phyloP scores from a whole-genome alignment of 2,797 vertebrate species.

The Myotis vivesi region DNA sequence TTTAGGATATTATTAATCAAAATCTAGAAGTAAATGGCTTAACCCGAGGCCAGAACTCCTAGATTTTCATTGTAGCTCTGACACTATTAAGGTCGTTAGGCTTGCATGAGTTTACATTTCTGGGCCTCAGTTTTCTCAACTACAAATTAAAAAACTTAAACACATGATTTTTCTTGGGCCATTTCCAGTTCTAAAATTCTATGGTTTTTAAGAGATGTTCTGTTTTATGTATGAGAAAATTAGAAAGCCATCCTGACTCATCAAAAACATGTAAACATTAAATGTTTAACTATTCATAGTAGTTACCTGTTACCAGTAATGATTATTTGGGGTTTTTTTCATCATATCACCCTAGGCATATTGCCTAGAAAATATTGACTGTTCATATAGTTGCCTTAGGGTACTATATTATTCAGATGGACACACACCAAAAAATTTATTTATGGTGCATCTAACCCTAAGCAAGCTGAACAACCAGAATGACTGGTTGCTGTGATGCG shows the following conservation, averaged over 20 bases:
- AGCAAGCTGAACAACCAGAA: no score
- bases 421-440: neutral
- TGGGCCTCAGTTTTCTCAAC: conserved; percentile 1
- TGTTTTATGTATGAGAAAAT: conserved; percentile 5
- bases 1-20: conserved; percentile 43
- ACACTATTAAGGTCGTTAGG: neutral
- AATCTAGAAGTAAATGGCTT: neutral
- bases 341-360: neutral
- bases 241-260: neutral
- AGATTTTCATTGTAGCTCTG: neutral
- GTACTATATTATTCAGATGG: neutral
- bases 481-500: no score
- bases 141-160: conserved; percentile 1
- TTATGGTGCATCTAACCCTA: neutral
- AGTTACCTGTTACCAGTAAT: neutral
- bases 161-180: neutral
- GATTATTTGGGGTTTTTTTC: neutral
- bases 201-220: neutral
- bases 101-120: conserved; percentile 1
- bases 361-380: neutral
- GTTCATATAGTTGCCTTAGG: neutral
- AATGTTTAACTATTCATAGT: conserved; percentile 3
- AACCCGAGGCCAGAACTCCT: neutral
- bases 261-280: conserved; percentile 4
- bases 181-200: conserved; percentile 33